Conservation (phyloP, 1,140 invertebrate genomes). For the Pantala flavescens region DNA sequence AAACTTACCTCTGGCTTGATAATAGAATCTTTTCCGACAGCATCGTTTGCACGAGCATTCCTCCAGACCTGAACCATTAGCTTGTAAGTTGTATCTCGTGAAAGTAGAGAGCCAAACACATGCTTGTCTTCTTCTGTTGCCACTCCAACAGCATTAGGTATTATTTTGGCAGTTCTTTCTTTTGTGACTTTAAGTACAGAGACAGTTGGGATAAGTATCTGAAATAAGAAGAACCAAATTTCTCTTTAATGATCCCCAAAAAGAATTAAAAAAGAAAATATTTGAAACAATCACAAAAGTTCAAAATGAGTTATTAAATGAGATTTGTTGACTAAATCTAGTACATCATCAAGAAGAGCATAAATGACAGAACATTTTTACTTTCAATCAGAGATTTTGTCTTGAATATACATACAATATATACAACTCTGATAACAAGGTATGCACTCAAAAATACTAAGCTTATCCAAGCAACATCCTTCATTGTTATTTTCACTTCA, state of each 20-base stretch:
- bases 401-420: no score
- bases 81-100: constrained; percentile 73
- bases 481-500: no score
- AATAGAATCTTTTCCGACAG: not conserved
- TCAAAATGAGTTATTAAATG: not conserved
- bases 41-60: constrained; percentile 26
- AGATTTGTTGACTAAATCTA: not conserved
- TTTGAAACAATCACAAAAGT: not conserved
- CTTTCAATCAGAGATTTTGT: no score
- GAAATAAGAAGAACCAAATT: constrained; percentile 26
- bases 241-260: no score
- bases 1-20: not conserved
- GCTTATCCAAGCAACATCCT: no score
- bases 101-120: constrained; percentile 81
- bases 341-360: no score
- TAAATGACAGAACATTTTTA: no score
- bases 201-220: constrained; percentile 69
- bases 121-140: constrained; percentile 73
- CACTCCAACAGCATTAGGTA: constrained; percentile 83
- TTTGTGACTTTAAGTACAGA: constrained; percentile 77
- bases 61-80: constrained; percentile 72
- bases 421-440: no score
- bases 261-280: not conserved
- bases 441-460: no score
- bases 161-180: constrained; percentile 81